Evolutionary conservation across 2,888 invertebrate genomes (phyloP).

Genomic region (Acanthopleura granulata): DNA sequence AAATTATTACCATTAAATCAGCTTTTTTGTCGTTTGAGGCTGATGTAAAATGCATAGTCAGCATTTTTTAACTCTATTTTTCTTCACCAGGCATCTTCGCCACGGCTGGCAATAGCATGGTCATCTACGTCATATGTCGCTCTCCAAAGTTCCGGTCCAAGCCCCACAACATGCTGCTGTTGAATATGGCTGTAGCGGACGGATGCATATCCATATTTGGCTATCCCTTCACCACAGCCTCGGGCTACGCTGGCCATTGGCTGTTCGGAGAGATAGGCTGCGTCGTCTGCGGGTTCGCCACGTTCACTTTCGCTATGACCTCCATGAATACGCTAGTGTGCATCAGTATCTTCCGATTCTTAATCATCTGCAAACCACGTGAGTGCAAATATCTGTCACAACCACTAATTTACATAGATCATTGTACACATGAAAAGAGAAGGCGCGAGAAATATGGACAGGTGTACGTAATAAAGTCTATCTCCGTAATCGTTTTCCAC

Average conservation of each 20-base stretch:
- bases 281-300: slow-evolving; percentile 23
- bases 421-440: too few relatives aligned
- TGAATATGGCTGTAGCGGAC: slow-evolving; percentile 30
- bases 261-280: slow-evolving; percentile 25
- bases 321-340: slow-evolving; percentile 22
- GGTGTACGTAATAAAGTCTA: too few relatives aligned
- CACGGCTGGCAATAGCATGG: slow-evolving; percentile 24
- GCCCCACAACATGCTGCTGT: slow-evolving; percentile 24
- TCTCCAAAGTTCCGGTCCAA: slow-evolving; percentile 18
- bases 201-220: slow-evolving; percentile 26
- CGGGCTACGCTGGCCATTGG: slow-evolving; percentile 25
- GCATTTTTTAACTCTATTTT: too few relatives aligned
- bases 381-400: not conserved
- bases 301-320: slow-evolving; percentile 21
- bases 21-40: too few relatives aligned
- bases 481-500: too few relatives aligned
- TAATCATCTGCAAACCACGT: slow-evolving; percentile 27
- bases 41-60: too few relatives aligned
- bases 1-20: too few relatives aligned
- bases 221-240: slow-evolving; percentile 24
- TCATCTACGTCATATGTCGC: slow-evolving; percentile 21
- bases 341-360: slow-evolving; percentile 25
- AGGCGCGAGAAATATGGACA: too few relatives aligned
- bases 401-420: too few relatives aligned
- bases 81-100: slow-evolving; percentile 24